phyloP scores from a whole-genome alignment of 2,888 invertebrate genomes.

The Ectemnius continuus region DNA sequence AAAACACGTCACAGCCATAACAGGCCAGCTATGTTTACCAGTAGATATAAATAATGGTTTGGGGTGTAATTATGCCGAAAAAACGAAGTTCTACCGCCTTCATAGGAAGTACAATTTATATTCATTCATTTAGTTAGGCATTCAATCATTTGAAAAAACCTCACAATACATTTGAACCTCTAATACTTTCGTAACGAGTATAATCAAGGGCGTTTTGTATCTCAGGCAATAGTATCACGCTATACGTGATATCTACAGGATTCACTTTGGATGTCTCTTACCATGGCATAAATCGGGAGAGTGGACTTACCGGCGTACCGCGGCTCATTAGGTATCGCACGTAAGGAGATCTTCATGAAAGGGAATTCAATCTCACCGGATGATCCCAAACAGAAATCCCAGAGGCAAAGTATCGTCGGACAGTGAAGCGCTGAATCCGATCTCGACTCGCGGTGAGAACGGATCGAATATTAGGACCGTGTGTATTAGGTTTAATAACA shows the following conservation, averaged over 20 bases:
- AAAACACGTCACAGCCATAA: slow-evolving; percentile 5
- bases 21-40: not conserved
- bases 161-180: too few species aligned
- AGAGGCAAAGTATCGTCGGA: slow-evolving; percentile 11
- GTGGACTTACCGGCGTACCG: too few species aligned
- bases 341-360: not conserved
- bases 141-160: too few species aligned
- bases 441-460: not conserved
- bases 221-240: too few species aligned
- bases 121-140: too few species aligned
- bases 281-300: too few species aligned
- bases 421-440: slow-evolving; percentile 7
- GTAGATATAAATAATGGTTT: not conserved
- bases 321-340: slow-evolving; percentile 2
- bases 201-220: too few species aligned
- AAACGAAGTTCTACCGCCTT: not conserved
- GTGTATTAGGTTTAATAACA: slow-evolving; percentile 11
- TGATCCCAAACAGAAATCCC: slow-evolving; percentile 14
- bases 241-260: too few species aligned
- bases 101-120: not conserved
- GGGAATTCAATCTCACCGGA: slow-evolving; percentile 6
- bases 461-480: not conserved
- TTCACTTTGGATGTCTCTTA: too few species aligned
- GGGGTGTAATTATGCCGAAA: not conserved
- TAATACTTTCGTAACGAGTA: too few species aligned